Evolutionary conservation across 2,797 vertebrate genomes (phyloP).

Genomic region (Petrocephalus schoutedeni): DNA sequence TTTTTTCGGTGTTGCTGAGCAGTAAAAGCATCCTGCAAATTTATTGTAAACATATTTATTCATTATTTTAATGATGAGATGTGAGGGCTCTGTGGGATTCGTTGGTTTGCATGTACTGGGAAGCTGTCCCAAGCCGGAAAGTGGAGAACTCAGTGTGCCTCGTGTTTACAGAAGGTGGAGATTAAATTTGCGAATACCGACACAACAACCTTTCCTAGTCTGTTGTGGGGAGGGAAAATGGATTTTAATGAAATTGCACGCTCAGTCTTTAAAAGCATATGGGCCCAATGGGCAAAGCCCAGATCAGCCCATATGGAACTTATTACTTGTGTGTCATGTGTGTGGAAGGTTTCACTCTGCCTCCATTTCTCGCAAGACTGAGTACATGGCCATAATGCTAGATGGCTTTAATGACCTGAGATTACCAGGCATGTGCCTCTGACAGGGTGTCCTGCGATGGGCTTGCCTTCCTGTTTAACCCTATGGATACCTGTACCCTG

Average conservation of each 20-base stretch:
- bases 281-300: neutral
- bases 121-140: neutral
- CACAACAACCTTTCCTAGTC: neutral
- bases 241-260: neutral
- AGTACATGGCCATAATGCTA: neutral
- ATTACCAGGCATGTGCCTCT: slow-evolving; percentile 9
- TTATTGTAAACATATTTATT: neutral
- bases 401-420: neutral
- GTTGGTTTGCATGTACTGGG: neutral
- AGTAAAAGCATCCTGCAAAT: neutral
- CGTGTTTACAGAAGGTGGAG: neutral
- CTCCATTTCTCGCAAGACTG: neutral
- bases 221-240: neutral
- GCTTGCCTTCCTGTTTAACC: neutral
- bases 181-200: neutral
- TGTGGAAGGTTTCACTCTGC: neutral
- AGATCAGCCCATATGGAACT: neutral
- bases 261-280: neutral
- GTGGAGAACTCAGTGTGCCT: neutral
- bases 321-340: neutral
- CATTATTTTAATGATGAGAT: neutral
- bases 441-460: neutral
- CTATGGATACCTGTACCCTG: neutral
- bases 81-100: neutral
- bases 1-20: neutral